Conservation (phyloP, 2,113 vertebrate species). For the Sphaerodactylus townsendi region DNA sequence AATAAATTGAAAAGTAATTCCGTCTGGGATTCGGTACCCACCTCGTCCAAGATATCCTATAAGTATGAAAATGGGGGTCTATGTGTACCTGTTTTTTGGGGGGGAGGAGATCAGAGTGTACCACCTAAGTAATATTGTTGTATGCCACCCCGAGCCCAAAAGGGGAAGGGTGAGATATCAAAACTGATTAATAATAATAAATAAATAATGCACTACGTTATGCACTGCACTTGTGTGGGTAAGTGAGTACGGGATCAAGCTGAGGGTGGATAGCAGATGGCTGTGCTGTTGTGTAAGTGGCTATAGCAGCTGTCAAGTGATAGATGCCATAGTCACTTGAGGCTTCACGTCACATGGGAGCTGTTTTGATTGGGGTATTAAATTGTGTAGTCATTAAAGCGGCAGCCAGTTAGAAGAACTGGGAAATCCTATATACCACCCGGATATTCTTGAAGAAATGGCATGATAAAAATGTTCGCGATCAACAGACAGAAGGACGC, state of each 20-base stretch:
- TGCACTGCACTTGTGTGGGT: background rate
- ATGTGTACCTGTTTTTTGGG: background rate
- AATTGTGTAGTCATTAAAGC: background rate
- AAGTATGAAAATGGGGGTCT: background rate
- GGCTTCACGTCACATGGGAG: background rate
- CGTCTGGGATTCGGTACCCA: background rate
- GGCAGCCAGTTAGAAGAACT: no score
- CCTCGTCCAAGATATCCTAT: background rate
- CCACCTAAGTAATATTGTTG: no score
- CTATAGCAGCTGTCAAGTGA: background rate
- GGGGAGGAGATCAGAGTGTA: background rate
- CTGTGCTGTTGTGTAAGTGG: background rate
- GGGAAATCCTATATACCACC: no score
- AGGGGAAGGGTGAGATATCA: no score
- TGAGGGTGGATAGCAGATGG: no score
- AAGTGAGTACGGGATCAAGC: background rate
- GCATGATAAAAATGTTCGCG: no score
- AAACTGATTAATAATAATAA: no score
- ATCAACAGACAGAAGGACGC: no score
- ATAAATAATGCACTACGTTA: no score
- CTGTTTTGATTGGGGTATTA: background rate
- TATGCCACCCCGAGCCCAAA: no score
- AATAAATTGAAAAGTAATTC: slow-evolving; percentile 16
- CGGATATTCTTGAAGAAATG: no score
- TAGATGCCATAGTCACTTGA: background rate